phyloP scores from a whole-genome alignment of 2,113 vertebrate genomes.

The Myocastor coypus region DNA sequence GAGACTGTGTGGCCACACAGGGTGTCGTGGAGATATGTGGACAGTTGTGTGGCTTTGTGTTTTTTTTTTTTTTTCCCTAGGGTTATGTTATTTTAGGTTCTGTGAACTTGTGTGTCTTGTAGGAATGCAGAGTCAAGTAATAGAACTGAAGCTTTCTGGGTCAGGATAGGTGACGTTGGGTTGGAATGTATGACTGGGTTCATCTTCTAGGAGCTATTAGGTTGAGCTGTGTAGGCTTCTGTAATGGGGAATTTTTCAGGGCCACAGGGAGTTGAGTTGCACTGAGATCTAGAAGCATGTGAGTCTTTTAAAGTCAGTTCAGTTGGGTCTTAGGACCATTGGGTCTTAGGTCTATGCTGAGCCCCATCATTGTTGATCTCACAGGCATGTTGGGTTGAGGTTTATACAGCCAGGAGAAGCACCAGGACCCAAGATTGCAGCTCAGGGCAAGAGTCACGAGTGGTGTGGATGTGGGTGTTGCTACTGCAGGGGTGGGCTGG shows the following conservation, averaged over 20 bases:
- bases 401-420: not conserved
- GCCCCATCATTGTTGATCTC: not conserved
- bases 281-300: not conserved
- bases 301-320: not conserved
- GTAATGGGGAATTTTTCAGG: not conserved
- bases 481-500: not conserved
- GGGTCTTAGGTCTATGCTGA: not conserved
- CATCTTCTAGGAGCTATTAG: not conserved
- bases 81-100: slow-evolving; percentile 50
- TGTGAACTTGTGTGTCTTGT: slow-evolving; percentile 50
- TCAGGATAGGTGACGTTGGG: not conserved
- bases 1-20: not conserved
- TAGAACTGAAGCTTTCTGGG: not conserved
- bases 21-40: not conserved
- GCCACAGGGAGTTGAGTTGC: not conserved
- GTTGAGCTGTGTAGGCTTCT: not conserved
- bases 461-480: not conserved
- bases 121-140: not conserved
- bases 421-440: not conserved
- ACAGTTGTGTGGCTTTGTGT: not conserved
- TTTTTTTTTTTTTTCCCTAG: too few relatives aligned
- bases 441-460: not conserved
- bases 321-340: not conserved
- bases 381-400: not conserved
- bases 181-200: not conserved